phyloP scores from a whole-genome alignment of 2,797 vertebrate species.

The Spinus olivaceus region DNA sequence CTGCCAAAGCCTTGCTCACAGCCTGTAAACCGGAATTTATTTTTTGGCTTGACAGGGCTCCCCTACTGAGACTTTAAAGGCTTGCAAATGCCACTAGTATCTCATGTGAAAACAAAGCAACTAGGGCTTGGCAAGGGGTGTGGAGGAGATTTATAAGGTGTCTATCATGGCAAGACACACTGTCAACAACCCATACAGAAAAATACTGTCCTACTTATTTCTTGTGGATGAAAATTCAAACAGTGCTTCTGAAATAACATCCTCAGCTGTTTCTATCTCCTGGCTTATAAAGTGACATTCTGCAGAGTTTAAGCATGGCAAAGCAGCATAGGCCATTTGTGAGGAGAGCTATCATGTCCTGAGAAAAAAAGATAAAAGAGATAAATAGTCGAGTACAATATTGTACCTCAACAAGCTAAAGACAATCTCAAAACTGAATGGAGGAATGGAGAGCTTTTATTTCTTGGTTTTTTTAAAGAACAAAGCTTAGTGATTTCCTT shows the following conservation, averaged over 20 bases:
- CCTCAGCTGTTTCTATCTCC: background rate
- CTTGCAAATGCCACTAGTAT: background rate
- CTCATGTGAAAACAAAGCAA: background rate
- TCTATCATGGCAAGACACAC: background rate
- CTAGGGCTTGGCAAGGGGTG: background rate
- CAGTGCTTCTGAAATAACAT: slow-evolving; percentile 17
- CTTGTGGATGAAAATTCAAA: background rate
- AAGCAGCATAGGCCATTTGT: background rate
- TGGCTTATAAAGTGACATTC: slow-evolving; percentile 29
- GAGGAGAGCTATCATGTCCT: slow-evolving; percentile 11
- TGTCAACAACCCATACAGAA: background rate
- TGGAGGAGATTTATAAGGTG: slow-evolving; percentile 6
- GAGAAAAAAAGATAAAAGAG: slow-evolving; percentile 53
- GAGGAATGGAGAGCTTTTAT: slow-evolving; percentile 43
- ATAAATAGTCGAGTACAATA: slow-evolving; percentile 43
- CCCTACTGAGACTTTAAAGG: background rate
- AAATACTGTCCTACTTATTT: slow-evolving; percentile 13
- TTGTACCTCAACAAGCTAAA: slow-evolving; percentile 40
- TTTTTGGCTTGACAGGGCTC: background rate
- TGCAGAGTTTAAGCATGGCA: slow-evolving; percentile 24
- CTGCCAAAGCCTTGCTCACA: background rate
- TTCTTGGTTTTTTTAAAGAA: slow-evolving; percentile 42
- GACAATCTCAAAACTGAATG: slow-evolving; percentile 37
- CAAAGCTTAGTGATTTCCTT: slow-evolving; percentile 28
- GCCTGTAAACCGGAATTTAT: background rate